Evolutionary conservation across 2,888 invertebrate genomes (phyloP).

Genomic region (Cryptocephalus primarius): DNA sequence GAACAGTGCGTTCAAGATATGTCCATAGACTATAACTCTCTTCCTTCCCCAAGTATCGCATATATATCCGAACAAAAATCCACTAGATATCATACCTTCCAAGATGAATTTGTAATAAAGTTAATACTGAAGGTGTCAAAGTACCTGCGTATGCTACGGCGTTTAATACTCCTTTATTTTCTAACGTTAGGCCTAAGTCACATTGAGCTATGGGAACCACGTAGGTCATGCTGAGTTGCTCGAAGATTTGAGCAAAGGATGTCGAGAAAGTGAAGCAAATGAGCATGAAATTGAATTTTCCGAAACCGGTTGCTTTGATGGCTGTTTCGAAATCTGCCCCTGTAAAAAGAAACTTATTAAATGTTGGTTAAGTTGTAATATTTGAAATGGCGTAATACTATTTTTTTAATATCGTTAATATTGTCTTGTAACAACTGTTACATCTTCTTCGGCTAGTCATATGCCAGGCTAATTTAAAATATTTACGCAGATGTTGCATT

Average conservation of each 20-base stretch:
- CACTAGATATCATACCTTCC: conserved; percentile 62
- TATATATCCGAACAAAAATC: conserved; percentile 65
- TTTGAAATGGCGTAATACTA: no score
- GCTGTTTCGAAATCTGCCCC: conserved; percentile 58
- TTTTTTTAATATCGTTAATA: no score
- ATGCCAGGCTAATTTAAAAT: no score
- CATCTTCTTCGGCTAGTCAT: no score
- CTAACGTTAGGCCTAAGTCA: conserved; percentile 52
- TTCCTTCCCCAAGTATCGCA: conserved; percentile 62
- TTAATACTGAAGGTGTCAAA: not conserved
- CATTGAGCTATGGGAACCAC: conserved; percentile 65
- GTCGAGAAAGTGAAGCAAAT: conserved; percentile 49
- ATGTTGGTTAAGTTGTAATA: no score
- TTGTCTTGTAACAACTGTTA: no score
- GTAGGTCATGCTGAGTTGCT: conserved; percentile 59
- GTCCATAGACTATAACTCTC: conserved; percentile 54
- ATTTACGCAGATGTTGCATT: no score
- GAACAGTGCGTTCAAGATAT: conserved; percentile 49
- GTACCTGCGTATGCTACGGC: conserved; percentile 61
- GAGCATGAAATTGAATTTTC: conserved; percentile 51
- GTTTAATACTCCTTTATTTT: conserved; percentile 60
- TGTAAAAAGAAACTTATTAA: no score
- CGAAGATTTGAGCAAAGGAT: conserved; percentile 56
- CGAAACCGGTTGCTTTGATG: conserved; percentile 56
- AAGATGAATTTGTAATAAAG: no score